A percentile compares a stretch with the other conserved stretches of the same genome.
phyloP scores from a whole-genome alignment of 2,888 invertebrate species.

The Torymus tubicola region DNA sequence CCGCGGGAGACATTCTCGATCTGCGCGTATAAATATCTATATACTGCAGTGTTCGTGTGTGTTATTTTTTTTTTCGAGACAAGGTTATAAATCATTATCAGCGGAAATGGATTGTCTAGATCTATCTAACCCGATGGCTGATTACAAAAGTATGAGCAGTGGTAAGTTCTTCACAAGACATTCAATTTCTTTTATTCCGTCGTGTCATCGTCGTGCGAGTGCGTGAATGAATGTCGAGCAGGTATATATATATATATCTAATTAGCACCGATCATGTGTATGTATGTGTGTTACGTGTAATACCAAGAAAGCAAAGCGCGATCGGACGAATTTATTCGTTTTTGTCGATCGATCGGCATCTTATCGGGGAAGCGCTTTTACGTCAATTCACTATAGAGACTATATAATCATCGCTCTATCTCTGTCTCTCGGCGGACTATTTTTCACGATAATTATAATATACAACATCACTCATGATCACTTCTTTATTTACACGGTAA shows the following conservation, averaged over 20 bases:
- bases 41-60: too few relatives aligned
- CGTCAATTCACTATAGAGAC: constrained; percentile 1
- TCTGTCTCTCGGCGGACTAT: too few relatives aligned
- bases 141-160: constrained; percentile 66
- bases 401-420: background rate
- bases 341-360: background rate
- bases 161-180: constrained; percentile 65
- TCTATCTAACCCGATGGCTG: constrained; percentile 65
- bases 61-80: too few relatives aligned
- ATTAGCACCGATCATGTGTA: background rate
- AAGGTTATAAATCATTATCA: too few relatives aligned
- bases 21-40: too few relatives aligned
- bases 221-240: too few relatives aligned
- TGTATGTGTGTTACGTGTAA: background rate
- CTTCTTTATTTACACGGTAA: constrained; percentile 6
- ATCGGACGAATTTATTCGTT: constrained; percentile 3
- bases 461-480: background rate
- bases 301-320: background rate
- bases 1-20: too few relatives aligned
- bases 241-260: background rate
- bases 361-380: background rate
- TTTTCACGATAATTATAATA: too few relatives aligned
- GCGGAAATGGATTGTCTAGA: constrained; percentile 62
- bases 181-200: background rate
- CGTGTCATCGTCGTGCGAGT: too few relatives aligned